Conservation (phyloP, 2,888 invertebrate species). For the Axea sp. region DNA sequence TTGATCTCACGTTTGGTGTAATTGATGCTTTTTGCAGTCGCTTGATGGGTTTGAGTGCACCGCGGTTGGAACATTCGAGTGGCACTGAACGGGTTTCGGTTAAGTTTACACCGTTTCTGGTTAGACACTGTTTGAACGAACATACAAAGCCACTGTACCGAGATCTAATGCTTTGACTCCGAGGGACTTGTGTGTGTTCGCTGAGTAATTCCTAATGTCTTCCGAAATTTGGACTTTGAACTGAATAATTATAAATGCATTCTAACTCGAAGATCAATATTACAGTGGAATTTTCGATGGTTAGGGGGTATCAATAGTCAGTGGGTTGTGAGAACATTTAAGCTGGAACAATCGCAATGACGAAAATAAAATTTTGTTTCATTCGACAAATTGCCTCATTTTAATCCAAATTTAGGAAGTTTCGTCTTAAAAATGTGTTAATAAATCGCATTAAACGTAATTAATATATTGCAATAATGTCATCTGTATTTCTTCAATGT, state of each 20-base stretch:
- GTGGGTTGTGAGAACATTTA: not conserved
- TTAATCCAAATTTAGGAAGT: too few relatives aligned
- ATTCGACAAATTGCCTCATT: too few relatives aligned
- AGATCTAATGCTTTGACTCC: conserved; percentile 37
- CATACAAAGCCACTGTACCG: conserved; percentile 34
- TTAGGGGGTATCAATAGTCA: not conserved
- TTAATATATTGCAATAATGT: too few relatives aligned
- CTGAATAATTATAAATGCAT: conserved; percentile 30
- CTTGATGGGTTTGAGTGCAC: conserved; percentile 28
- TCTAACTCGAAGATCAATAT: conserved; percentile 11
- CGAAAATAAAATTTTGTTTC: too few relatives aligned
- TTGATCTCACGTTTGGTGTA: conserved; percentile 9
- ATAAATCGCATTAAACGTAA: too few relatives aligned
- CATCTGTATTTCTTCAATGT: too few relatives aligned
- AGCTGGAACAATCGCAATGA: too few relatives aligned
- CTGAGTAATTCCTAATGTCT: conserved; percentile 31
- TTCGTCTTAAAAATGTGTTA: too few relatives aligned
- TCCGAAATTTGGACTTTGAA: conserved; percentile 23
- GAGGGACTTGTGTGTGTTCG: conserved; percentile 1
- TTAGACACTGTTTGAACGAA: conserved; percentile 34
- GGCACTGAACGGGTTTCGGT: conserved; percentile 37
- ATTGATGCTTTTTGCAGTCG: conserved; percentile 40
- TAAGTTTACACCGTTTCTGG: conserved; percentile 36
- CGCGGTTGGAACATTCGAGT: conserved; percentile 31
- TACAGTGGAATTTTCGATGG: not conserved